These are phyloP conservation scores for Otolemur crassicaudatus DNA, from an alignment of 2,797 vertebrate genomes.

Conservation along the genomic window DNA sequence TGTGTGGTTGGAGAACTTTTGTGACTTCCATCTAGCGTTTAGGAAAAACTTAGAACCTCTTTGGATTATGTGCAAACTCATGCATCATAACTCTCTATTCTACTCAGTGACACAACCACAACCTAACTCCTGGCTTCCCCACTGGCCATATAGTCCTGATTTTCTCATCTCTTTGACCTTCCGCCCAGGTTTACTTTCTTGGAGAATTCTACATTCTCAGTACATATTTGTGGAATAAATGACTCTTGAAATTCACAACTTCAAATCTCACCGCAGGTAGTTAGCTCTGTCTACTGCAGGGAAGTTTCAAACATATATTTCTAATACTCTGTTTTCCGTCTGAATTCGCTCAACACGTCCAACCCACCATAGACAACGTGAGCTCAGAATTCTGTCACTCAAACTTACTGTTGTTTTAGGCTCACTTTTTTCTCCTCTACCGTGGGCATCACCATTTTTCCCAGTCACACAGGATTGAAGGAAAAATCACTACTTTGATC, in stretches of 20 bases:
- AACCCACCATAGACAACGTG: neutral
- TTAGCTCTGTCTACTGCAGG: neutral
- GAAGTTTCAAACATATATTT: constrained; percentile 22
- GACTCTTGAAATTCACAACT: neutral
- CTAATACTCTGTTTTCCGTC: neutral
- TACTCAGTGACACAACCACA: neutral
- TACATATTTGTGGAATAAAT: neutral
- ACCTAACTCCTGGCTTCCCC: neutral
- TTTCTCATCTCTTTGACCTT: neutral
- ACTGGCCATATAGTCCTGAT: neutral
- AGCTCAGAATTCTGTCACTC: neutral
- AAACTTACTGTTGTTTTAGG: neutral
- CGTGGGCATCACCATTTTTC: neutral
- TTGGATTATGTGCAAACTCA: neutral
- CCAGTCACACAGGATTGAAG: neutral
- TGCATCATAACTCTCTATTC: neutral
- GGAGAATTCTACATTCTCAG: neutral
- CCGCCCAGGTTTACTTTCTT: neutral
- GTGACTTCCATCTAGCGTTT: neutral
- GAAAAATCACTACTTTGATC: neutral
- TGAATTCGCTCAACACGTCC: neutral
- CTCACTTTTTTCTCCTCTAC: neutral
- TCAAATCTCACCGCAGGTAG: neutral
- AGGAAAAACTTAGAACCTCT: neutral
- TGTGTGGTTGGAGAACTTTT: neutral